Percentiles rank a stretch among this genome's conserved stretches.
Conservation (phyloP, 1,140 invertebrate species). For the Drosophila carrolli region DNA sequence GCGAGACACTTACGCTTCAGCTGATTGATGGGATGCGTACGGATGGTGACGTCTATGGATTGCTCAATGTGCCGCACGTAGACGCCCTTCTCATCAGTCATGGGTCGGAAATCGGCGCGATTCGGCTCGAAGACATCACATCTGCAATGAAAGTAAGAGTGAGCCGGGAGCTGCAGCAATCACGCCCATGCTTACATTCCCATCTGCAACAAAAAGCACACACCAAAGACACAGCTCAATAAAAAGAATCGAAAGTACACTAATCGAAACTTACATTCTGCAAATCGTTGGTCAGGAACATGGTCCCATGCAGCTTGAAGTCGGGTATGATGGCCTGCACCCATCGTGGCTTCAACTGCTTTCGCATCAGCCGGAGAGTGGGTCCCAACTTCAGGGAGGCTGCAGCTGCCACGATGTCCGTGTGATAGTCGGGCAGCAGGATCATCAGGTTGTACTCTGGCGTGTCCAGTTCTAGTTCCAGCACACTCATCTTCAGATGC, state of each 20-base stretch:
- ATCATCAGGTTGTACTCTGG: slow-evolving; percentile 88
- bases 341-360: slow-evolving; percentile 88
- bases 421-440: slow-evolving; percentile 86
- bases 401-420: slow-evolving; percentile 78
- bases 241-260: background rate
- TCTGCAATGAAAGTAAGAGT: slow-evolving; percentile 85
- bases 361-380: slow-evolving; percentile 88
- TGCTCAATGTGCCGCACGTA: slow-evolving; percentile 93
- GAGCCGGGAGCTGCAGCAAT: background rate
- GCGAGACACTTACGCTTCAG: slow-evolving; percentile 85
- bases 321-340: slow-evolving; percentile 91
- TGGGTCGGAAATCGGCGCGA: slow-evolving; percentile 89
- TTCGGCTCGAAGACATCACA: slow-evolving; percentile 91
- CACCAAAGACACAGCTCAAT: slow-evolving; percentile 8
- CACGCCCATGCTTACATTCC: slow-evolving; percentile 63
- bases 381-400: slow-evolving; percentile 84
- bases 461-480: slow-evolving; percentile 91
- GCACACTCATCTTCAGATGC: slow-evolving; percentile 88
- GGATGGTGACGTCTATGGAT: slow-evolving; percentile 91
- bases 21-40: slow-evolving; percentile 87
- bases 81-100: slow-evolving; percentile 90
- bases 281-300: slow-evolving; percentile 90
- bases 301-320: slow-evolving; percentile 91
- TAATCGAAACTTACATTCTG: slow-evolving; percentile 88
- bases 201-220: slow-evolving; percentile 54